Conservation (phyloP, 2,888 invertebrate species). For the Drosophila lacicola region DNA sequence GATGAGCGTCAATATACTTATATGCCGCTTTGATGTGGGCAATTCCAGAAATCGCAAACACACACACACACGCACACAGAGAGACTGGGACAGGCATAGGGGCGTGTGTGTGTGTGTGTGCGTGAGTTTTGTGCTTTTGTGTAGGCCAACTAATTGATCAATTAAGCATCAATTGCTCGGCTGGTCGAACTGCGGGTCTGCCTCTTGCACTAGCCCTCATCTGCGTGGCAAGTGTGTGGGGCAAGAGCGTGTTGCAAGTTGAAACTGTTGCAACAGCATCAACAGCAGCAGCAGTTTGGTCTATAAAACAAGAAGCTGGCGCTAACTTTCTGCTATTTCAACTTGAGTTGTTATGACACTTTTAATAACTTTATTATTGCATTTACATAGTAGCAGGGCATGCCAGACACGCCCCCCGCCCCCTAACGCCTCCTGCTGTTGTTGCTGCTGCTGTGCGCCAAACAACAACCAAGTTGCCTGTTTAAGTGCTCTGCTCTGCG, state of each 20-base stretch:
- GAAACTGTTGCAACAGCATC: slow-evolving; percentile 24
- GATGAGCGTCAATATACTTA: slow-evolving; percentile 79
- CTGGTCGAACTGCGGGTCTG: slow-evolving; percentile 65
- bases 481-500: slow-evolving; percentile 48
- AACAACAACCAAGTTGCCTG: slow-evolving; percentile 58
- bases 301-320: slow-evolving; percentile 63
- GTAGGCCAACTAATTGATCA: slow-evolving; percentile 75
- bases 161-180: slow-evolving; percentile 76
- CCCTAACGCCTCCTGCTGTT: not conserved
- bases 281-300: slow-evolving; percentile 34
- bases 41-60: slow-evolving; percentile 60
- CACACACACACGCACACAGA: slow-evolving; percentile 25
- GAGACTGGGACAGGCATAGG: slow-evolving; percentile 13
- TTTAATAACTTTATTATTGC: slow-evolving; percentile 85
- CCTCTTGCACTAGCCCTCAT: slow-evolving; percentile 39
- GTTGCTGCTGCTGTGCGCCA: slow-evolving; percentile 13
- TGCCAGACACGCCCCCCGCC: slow-evolving; percentile 32
- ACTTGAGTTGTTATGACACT: slow-evolving; percentile 84
- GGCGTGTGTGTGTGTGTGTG: slow-evolving; percentile 24
- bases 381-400: slow-evolving; percentile 76
- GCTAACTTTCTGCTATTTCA: slow-evolving; percentile 75
- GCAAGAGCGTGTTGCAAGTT: slow-evolving; percentile 4
- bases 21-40: slow-evolving; percentile 79
- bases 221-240: slow-evolving; percentile 11
- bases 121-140: slow-evolving; percentile 50